Evolutionary conservation across 2,113 vertebrate species (phyloP).

Genomic region (human): DNA sequence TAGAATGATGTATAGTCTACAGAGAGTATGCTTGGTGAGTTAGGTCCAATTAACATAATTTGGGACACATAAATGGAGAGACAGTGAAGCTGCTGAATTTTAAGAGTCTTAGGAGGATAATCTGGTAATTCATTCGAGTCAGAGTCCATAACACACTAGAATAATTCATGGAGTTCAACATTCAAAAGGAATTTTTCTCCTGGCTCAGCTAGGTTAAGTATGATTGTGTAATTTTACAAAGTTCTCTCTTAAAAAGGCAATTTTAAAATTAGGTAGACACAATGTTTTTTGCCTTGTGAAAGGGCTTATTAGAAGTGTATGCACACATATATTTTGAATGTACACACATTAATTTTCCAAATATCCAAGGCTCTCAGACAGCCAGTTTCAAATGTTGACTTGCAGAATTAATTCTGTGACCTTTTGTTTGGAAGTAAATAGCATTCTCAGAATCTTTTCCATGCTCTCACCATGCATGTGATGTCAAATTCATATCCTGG

Average conservation of each 20-base stretch:
- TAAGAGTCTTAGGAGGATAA: neutral
- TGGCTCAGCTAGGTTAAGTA: neutral
- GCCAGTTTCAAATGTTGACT: neutral
- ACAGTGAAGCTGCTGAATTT: neutral
- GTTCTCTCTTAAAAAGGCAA: neutral
- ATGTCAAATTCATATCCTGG: constrained; percentile 63
- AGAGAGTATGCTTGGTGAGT: neutral
- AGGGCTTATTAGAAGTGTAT: neutral
- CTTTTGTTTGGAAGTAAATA: constrained; percentile 62
- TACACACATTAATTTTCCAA: constrained; percentile 55
- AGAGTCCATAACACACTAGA: neutral
- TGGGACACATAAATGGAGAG: neutral
- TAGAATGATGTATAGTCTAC: neutral
- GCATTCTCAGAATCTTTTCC: constrained; percentile 39
- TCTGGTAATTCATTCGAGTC: neutral
- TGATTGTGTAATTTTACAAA: neutral
- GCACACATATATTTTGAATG: constrained; percentile 30
- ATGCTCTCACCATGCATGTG: constrained; percentile 21
- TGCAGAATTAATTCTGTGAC: constrained; percentile 47
- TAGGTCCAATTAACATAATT: neutral
- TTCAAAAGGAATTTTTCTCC: neutral
- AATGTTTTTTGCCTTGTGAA: constrained; percentile 39
- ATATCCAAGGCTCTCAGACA: neutral
- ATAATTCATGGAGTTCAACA: neutral
- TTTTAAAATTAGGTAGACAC: constrained; percentile 25